Base-by-base conservation (phyloP, 1,140 invertebrate genomes). In the Drosophila funebris region DNA sequence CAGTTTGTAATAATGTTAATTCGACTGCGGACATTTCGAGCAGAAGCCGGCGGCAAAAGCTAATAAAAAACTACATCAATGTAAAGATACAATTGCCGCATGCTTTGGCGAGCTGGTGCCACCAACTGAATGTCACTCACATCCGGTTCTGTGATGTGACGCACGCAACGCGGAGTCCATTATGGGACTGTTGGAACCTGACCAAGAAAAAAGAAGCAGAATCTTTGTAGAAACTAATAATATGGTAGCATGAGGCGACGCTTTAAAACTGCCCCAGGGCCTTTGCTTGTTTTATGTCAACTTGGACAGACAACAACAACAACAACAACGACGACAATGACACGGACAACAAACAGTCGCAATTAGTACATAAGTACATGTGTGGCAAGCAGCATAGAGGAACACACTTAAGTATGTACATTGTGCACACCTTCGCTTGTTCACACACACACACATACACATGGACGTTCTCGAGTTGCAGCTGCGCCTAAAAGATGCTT, bases 271-370 rank as follows among this genome's bases (percentile, higher is more conserved):
- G 82, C 82, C 82, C 71, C 62, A 58, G 74, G 82, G 74, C 68
- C 82, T 78, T 73, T 72, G 69, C 82, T 75, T 85, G 81, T 85
- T 82, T 75, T 75, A 69, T 85, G 78, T 82, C 82, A 87, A 87
- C 82, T 82, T 73, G 82, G 81, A 77, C 77, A 60, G 50, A 31
- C 61, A 66, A 24, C 24, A 67, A 27, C 18, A 54, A 22, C 78
- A 64, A 48, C 72, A 73, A 71, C 64, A 67, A 29, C 11, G 46
- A 22, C 24, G 14, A 39, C 11, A 33, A 29, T 2, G 7, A 63
- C 60, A 63, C 22, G 31, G 48, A 75, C 74, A 72, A 60, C 39
- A 67, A 58, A 67, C 53, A 71, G 61, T 68, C 66, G 70, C 81
- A 85, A 85, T 85, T 85, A 85, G 77, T 68, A 66, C 33, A 68